Evolutionary conservation across 1,140 invertebrate genomes (phyloP).

Genomic region (Orchestia grillus): DNA sequence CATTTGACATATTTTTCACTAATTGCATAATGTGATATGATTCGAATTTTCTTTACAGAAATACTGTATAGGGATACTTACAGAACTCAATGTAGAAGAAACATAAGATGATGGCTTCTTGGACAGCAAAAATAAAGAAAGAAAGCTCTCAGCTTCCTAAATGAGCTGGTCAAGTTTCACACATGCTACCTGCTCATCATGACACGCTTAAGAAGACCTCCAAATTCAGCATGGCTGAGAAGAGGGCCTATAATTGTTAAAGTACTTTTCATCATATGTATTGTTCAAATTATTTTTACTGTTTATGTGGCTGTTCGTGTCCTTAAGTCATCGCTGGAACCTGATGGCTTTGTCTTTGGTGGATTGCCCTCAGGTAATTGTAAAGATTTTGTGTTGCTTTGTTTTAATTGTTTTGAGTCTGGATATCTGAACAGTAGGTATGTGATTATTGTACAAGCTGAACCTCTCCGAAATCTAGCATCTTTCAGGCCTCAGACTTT

Average conservation of each 20-base stretch:
- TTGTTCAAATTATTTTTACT: conserved; percentile 4
- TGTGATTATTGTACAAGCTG: too few relatives aligned
- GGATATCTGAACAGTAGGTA: too few relatives aligned
- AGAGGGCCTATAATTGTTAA: conserved; percentile 23
- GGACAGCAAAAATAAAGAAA: not conserved
- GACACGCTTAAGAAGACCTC: conserved; percentile 6
- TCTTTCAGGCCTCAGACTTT: too few relatives aligned
- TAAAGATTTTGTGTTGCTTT: not conserved
- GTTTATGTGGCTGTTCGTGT: conserved; percentile 14
- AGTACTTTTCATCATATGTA: not conserved
- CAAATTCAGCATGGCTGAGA: not conserved
- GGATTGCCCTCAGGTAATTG: not conserved
- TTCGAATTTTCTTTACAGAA: not conserved
- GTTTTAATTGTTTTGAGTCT: too few relatives aligned
- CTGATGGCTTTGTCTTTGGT: conserved; percentile 22
- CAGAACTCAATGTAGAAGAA: not conserved
- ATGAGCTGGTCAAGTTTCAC: not conserved
- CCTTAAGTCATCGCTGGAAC: not conserved
- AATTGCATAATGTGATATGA: too few relatives aligned
- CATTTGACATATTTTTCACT: too few relatives aligned
- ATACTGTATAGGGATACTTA: not conserved
- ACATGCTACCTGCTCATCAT: not conserved
- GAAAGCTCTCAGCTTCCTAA: not conserved
- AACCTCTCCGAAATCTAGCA: too few relatives aligned
- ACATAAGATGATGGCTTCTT: not conserved